These are phyloP conservation scores for Ophthalmolycus amberensis DNA, from an alignment of 2,113 vertebrate species.

Conservation along the genomic window DNA sequence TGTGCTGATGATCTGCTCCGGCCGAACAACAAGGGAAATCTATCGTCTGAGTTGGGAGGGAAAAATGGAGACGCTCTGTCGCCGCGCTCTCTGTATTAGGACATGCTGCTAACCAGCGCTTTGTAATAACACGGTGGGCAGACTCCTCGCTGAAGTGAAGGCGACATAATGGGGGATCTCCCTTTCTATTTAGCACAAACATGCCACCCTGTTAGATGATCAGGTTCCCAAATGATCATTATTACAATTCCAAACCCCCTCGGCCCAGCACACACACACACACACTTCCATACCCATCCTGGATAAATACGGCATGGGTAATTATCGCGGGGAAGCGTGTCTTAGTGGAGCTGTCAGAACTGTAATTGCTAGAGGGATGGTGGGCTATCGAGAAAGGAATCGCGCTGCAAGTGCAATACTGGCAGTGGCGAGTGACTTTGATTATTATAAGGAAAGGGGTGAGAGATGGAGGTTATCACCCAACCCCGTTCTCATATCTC, in stretches of 20 bases:
- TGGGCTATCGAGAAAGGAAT: conserved; percentile 81
- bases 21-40: conserved; percentile 40
- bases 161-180: conserved; percentile 66
- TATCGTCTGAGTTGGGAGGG: not conserved
- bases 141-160: conserved; percentile 42
- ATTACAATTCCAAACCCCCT: conserved; percentile 70
- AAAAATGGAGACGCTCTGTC: not conserved
- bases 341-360: conserved; percentile 83
- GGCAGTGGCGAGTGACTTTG: conserved; percentile 76
- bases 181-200: conserved; percentile 73
- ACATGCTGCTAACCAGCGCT: conserved; percentile 33
- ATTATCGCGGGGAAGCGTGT: conserved; percentile 80
- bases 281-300: conserved; percentile 66
- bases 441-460: conserved; percentile 77
- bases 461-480: conserved; percentile 76
- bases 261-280: conserved; percentile 33
- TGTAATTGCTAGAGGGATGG: conserved; percentile 84
- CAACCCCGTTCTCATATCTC: conserved; percentile 61
- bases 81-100: conserved; percentile 17
- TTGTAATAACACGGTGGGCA: conserved; percentile 43
- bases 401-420: conserved; percentile 68
- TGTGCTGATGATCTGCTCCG: conserved; percentile 37
- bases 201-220: conserved; percentile 72
- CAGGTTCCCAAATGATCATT: conserved; percentile 74
- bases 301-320: conserved; percentile 82